Evolutionary conservation across 2,113 vertebrate genomes (phyloP).

Genomic region (Indicator maculatus): DNA sequence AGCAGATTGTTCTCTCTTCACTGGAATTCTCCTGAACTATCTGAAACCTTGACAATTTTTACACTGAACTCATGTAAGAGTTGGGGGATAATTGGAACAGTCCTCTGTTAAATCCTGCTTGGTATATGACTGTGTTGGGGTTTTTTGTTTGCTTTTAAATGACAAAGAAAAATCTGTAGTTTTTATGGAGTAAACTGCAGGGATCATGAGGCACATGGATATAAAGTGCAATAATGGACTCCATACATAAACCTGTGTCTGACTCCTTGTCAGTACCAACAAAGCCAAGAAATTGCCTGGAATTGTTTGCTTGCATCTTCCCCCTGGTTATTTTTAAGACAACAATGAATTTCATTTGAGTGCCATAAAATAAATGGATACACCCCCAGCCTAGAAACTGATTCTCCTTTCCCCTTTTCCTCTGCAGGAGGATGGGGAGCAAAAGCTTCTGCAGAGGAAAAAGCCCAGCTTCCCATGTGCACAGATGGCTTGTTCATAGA

Average conservation of each 20-base stretch:
- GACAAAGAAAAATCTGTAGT: neutral
- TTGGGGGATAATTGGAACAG: neutral
- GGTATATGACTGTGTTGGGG: neutral
- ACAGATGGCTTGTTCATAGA: neutral
- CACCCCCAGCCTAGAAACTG: neutral
- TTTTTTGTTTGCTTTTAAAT: neutral
- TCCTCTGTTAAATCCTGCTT: neutral
- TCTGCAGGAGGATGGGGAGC: neutral
- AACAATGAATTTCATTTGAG: neutral
- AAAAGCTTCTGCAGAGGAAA: neutral
- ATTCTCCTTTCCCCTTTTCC: neutral
- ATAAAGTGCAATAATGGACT: neutral
- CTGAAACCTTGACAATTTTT: neutral
- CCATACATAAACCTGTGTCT: neutral
- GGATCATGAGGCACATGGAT: neutral
- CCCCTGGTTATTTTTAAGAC: neutral
- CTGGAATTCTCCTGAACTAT: neutral
- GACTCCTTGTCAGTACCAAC: neutral
- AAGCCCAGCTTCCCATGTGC: neutral
- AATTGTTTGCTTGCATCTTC: neutral
- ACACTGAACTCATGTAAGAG: neutral
- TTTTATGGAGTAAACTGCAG: neutral
- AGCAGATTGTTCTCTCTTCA: slow-evolving; percentile 8
- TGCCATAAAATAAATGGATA: neutral
- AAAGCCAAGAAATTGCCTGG: neutral